Evolutionary conservation across 23 tunicate genomes (phyloP).

Genomic region (Phallusia fumigata): DNA sequence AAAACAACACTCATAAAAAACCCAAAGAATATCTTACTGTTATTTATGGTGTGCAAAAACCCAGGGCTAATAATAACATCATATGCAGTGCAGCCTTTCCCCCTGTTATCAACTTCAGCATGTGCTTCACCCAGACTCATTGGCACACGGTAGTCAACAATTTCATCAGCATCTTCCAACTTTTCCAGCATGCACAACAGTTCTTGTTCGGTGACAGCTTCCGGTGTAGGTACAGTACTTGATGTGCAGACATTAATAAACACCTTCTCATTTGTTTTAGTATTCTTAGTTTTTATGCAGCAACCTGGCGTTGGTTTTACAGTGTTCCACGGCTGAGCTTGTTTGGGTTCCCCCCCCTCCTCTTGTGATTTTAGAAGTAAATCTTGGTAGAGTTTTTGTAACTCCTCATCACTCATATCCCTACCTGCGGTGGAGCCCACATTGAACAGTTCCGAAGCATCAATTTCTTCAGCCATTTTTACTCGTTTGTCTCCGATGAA

Average conservation of each 20-base stretch:
- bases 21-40: slow-evolving; percentile 68
- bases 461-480: slow-evolving; percentile 17
- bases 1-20: slow-evolving; percentile 95
- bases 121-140: slow-evolving; percentile 93
- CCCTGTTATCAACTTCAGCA: slow-evolving; percentile 79
- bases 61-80: slow-evolving; percentile 80
- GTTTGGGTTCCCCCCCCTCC: slow-evolving; percentile 3
- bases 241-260: slow-evolving; percentile 91
- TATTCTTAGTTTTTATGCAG: slow-evolving; percentile 75
- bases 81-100: slow-evolving; percentile 81
- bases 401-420: slow-evolving; percentile 55
- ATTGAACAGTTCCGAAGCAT: slow-evolving; percentile 55
- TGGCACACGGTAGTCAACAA: slow-evolving; percentile 78
- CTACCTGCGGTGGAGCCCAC: slow-evolving; percentile 21
- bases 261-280: slow-evolving; percentile 65
- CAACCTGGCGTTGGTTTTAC: slow-evolving; percentile 91
- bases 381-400: slow-evolving; percentile 66
- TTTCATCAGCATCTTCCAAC: slow-evolving; percentile 62
- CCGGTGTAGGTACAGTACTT: slow-evolving; percentile 74
- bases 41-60: slow-evolving; percentile 56
- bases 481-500: neutral
- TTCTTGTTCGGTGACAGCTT: slow-evolving; percentile 64
- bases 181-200: slow-evolving; percentile 54
- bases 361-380: slow-evolving; percentile 28
- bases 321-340: slow-evolving; percentile 27